Percentiles rank a stretch among this genome's conserved stretches.
phyloP scores from a whole-genome alignment of 1,140 invertebrate genomes.

The Drosophila tristis region DNA sequence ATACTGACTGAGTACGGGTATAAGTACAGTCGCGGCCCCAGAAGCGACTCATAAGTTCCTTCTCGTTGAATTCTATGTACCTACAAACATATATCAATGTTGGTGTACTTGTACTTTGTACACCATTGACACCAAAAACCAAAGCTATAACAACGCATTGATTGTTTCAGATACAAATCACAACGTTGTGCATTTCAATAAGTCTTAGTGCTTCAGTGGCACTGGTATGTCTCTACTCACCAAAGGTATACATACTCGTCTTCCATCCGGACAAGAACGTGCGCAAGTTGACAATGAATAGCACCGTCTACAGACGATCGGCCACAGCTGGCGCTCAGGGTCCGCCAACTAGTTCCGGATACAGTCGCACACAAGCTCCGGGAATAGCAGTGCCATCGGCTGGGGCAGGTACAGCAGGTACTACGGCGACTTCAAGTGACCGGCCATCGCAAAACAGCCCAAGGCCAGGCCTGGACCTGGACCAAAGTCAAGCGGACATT shows the following conservation, averaged over 20 bases:
- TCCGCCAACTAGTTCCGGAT: slow-evolving; percentile 47
- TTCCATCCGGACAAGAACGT: slow-evolving; percentile 92
- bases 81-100: too few relatives aligned
- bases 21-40: too few relatives aligned
- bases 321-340: slow-evolving; percentile 57
- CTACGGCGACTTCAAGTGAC: slow-evolving; percentile 26
- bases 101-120: too few relatives aligned
- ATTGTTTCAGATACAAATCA: slow-evolving; percentile 88
- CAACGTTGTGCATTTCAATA: slow-evolving; percentile 91
- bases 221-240: slow-evolving; percentile 90
- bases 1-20: too few relatives aligned
- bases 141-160: too few relatives aligned
- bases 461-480: slow-evolving; percentile 10
- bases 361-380: slow-evolving; percentile 48
- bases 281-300: slow-evolving; percentile 85
- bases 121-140: not conserved
- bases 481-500: slow-evolving; percentile 18
- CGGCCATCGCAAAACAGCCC: slow-evolving; percentile 37
- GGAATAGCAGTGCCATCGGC: not conserved
- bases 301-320: slow-evolving; percentile 84
- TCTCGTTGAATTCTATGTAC: too few relatives aligned
- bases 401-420: slow-evolving; percentile 9
- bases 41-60: too few relatives aligned
- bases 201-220: slow-evolving; percentile 91
- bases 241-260: slow-evolving; percentile 91